Percentiles rank a stretch among this genome's conserved stretches.
phyloP scores from a whole-genome alignment of 2,888 invertebrate genomes.

The Clitarchus hookeri region DNA sequence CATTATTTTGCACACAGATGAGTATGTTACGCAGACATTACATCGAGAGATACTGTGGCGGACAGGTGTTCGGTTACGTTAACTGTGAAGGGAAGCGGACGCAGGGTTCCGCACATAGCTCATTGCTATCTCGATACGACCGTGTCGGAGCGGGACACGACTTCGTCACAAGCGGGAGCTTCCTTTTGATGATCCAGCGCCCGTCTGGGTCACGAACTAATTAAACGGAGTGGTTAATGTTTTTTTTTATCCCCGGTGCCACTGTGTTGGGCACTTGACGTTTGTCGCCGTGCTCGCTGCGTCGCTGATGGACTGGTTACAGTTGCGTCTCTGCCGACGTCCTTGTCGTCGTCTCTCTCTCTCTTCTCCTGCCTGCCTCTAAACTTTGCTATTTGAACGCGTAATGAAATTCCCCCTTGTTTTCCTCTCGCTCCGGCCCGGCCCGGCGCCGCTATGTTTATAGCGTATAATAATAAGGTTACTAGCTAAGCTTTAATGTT shows the following conservation, averaged over 20 bases:
- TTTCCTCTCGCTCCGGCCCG: not conserved
- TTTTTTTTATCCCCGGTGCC: too few relatives aligned
- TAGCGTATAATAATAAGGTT: slow-evolving; percentile 33
- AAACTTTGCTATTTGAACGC: slow-evolving; percentile 35
- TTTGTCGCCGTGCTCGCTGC: not conserved
- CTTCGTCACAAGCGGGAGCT: not conserved
- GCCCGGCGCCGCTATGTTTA: slow-evolving; percentile 20
- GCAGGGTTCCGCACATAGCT: too few relatives aligned
- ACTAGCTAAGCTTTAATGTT: slow-evolving; percentile 33
- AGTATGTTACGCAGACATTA: too few relatives aligned
- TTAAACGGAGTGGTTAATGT: slow-evolving; percentile 14
- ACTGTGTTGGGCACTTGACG: too few relatives aligned
- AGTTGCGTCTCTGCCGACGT: not conserved
- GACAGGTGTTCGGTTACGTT: too few relatives aligned
- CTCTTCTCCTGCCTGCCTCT: not conserved
- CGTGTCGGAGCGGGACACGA: too few relatives aligned
- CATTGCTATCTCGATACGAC: too few relatives aligned
- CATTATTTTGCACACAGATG: too few relatives aligned
- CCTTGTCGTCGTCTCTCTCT: not conserved
- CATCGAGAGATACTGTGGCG: too few relatives aligned
- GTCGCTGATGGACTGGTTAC: not conserved
- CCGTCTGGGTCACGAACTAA: not conserved
- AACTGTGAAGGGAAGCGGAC: too few relatives aligned
- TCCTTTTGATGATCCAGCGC: not conserved
- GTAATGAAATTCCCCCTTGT: slow-evolving; percentile 32